These are phyloP conservation scores for Calephelis nemesis DNA, from an alignment of 1,140 invertebrate species.

Conservation along the genomic window DNA sequence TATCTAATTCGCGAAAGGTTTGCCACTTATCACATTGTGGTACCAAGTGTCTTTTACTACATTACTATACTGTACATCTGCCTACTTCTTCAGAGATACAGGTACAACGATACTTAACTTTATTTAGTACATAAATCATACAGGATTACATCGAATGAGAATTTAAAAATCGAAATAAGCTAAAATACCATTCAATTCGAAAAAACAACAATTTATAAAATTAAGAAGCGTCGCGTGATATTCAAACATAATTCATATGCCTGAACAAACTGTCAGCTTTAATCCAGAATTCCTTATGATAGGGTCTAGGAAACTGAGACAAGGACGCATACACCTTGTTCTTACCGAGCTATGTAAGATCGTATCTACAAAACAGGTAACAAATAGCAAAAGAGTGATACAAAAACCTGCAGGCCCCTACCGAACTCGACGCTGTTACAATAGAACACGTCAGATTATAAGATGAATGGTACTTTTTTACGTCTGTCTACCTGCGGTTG, in stretches of 20 bases:
- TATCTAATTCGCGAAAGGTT: too few species aligned
- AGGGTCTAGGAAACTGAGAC: slow-evolving; percentile 34
- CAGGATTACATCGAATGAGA: not conserved
- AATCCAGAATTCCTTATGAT: slow-evolving; percentile 36
- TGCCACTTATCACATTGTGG: too few species aligned
- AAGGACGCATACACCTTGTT: slow-evolving; percentile 33
- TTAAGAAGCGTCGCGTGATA: slow-evolving; percentile 16
- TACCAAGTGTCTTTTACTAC: too few species aligned
- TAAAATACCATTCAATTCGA: not conserved
- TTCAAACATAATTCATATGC: slow-evolving; percentile 17
- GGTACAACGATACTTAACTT: too few species aligned
- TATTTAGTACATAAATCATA: too few species aligned
- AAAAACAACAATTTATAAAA: not conserved
- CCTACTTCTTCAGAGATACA: too few species aligned
- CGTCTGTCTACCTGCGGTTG: slow-evolving; percentile 56
- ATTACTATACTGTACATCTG: too few species aligned
- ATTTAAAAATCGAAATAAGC: not conserved
- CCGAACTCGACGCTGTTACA: slow-evolving; percentile 43
- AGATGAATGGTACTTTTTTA: slow-evolving; percentile 64
- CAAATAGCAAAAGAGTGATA: slow-evolving; percentile 38
- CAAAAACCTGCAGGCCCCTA: slow-evolving; percentile 47
- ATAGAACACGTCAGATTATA: slow-evolving; percentile 71
- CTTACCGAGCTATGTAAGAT: slow-evolving; percentile 34
- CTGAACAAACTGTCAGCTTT: slow-evolving; percentile 22
- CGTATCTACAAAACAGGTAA: slow-evolving; percentile 42